Evolutionary conservation across 2,888 invertebrate species (phyloP).

Genomic region (Diplolepis rosae): DNA sequence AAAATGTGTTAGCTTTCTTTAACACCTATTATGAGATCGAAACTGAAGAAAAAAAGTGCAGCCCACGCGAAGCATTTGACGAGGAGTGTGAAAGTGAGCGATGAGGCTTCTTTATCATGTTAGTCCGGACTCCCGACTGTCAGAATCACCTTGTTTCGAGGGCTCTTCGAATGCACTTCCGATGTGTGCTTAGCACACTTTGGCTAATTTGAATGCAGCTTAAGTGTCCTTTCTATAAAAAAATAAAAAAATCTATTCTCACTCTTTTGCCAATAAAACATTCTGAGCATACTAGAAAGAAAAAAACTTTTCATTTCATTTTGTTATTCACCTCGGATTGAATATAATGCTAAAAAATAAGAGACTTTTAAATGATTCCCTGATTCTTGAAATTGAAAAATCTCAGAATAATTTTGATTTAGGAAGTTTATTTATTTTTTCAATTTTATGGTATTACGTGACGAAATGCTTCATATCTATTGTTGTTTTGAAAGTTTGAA

Average conservation of each 20-base stretch:
- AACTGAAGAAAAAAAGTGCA: slow-evolving; percentile 16
- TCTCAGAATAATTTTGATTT: too few relatives aligned
- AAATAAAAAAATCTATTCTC: slow-evolving; percentile 10
- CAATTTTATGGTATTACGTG: too few relatives aligned
- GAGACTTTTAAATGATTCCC: too few relatives aligned
- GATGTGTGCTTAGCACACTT: slow-evolving; percentile 13
- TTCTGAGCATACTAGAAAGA: background rate
- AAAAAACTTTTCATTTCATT: too few relatives aligned
- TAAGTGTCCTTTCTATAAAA: slow-evolving; percentile 1
- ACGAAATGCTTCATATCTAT: too few relatives aligned
- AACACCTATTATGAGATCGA: slow-evolving; percentile 7
- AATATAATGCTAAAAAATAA: too few relatives aligned
- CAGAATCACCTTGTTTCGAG: slow-evolving; percentile 28
- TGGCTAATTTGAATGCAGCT: slow-evolving; percentile 21
- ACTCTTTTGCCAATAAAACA: too few relatives aligned
- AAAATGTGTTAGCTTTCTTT: background rate
- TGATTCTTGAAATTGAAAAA: too few relatives aligned
- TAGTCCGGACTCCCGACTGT: slow-evolving; percentile 14
- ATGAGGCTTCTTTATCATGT: slow-evolving; percentile 32
- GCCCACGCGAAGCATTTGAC: slow-evolving; percentile 16
- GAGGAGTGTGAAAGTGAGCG: slow-evolving; percentile 33
- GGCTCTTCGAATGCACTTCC: slow-evolving; percentile 27
- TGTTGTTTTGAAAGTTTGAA: too few relatives aligned
- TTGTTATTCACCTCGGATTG: too few relatives aligned
- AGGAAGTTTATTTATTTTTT: too few relatives aligned